These are phyloP conservation scores for Cheilosia urbana DNA, from an alignment of 2,888 invertebrate genomes.

Conservation along the genomic window DNA sequence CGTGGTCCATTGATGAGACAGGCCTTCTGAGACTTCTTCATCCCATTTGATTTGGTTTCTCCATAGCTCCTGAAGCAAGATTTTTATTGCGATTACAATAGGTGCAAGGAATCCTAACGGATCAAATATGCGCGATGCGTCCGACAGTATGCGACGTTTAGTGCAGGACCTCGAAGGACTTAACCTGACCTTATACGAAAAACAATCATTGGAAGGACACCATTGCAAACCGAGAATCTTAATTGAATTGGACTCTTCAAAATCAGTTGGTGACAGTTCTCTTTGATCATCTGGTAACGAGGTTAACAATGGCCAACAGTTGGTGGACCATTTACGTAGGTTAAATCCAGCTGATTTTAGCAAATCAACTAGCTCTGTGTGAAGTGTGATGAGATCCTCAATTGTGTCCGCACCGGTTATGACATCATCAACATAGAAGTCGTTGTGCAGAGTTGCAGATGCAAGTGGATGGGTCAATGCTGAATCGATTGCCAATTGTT, in stretches of 20 bases:
- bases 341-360: too few species aligned
- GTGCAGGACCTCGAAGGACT: not conserved
- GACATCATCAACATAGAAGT: constrained; percentile 7
- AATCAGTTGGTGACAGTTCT: not conserved
- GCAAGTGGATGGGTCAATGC: constrained; percentile 12
- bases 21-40: constrained; percentile 41
- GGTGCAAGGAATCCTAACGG: not conserved
- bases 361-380: too few species aligned
- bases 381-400: not conserved
- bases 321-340: too few species aligned
- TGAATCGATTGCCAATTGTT: constrained; percentile 1
- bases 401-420: constrained; percentile 1
- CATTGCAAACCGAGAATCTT: not conserved
- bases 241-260: constrained; percentile 31
- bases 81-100: too few species aligned
- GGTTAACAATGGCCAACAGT: not conserved
- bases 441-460: not conserved
- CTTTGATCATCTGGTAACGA: constrained; percentile 1
- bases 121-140: constrained; percentile 49
- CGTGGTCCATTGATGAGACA: constrained; percentile 18
- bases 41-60: constrained; percentile 62
- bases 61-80: constrained; percentile 56
- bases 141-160: constrained; percentile 23
- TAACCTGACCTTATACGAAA: too few species aligned
- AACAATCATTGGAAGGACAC: too few species aligned